Conservation (phyloP, 2,113 vertebrate species). For the Bambusicola thoracicus region DNA sequence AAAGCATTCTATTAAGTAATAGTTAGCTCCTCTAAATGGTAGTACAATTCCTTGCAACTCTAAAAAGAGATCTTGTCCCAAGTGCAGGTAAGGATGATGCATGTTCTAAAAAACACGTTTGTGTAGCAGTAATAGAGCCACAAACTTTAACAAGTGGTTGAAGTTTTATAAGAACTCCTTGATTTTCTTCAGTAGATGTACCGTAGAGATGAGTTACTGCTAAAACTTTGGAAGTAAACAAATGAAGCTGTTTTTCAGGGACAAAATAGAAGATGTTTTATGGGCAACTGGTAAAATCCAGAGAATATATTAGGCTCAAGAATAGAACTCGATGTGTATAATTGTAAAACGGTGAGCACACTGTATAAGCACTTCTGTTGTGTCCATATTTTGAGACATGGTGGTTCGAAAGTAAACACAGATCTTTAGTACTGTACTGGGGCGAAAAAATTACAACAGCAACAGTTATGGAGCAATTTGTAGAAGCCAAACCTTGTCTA, state of each 20-base stretch:
- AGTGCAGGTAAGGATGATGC: not conserved
- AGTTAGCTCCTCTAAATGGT: not conserved
- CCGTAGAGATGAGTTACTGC: not conserved
- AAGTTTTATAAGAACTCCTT: accelerated
- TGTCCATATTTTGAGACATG: not conserved
- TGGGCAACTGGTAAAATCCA: not conserved
- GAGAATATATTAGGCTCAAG: not conserved
- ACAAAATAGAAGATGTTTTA: not conserved
- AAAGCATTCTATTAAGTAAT: not conserved
- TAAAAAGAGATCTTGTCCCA: not conserved
- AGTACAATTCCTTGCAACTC: not conserved
- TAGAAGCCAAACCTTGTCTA: not conserved
- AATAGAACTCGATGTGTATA: not conserved
- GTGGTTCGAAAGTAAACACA: not conserved
- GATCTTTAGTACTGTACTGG: not conserved
- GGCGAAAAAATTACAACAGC: not conserved
- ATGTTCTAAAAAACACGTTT: not conserved
- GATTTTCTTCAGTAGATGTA: not conserved
- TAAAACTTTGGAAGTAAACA: not conserved
- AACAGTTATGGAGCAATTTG: not conserved
- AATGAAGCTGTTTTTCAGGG: not conserved
- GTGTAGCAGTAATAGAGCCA: not conserved
- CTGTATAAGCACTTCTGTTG: accelerated
- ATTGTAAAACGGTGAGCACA: not conserved
- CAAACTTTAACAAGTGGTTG: not conserved